Base-by-base conservation (phyloP, 2,797 vertebrate genomes). In the Sebastes paucispinis region DNA sequence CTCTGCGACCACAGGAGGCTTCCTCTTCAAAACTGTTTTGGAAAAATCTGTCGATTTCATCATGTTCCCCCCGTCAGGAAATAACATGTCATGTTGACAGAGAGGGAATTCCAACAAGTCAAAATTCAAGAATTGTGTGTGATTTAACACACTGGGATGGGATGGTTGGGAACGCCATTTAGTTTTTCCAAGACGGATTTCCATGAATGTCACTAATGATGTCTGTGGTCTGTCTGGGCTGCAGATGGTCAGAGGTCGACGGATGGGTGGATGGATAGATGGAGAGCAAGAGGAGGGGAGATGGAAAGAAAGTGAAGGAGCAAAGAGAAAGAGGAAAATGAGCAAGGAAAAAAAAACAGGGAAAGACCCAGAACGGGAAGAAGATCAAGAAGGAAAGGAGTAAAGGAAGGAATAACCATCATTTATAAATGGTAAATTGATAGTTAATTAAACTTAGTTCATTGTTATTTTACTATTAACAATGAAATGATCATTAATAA, bases 161-260 rank as follows among this genome's bases (percentile, higher is more conserved):
- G 68, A 66, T 54, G 54, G 32, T 62, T 71, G 70, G 65, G 69
- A 87, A 74, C 34, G 16, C 75, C 29, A 22, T 27, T 27, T 58
- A 71, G 74, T 84, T 83, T 88, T 90, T 85, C 78, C 73, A 64
- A 76, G 70, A 68, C 47, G 31, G 70, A 83, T 79, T 88, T 84
- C 69, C 54, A 60, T 55, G 79, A 84, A 82, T 75, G 73, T 83
- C 62, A 52, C 73, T 86, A 73, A 89, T 83, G 77, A 84, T 81
- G 79, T 78, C 81, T 90, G 88, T 81, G 89, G 89, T 87, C 65
- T 67, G 70, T 85, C 81, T 81, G 32, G 59, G 72, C 78, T 59
- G 73, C 54, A 36, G 72, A 82, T 64, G 86, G 83, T 74, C 79
- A 79, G 64, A 52, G 39, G 69, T 16, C n/a, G 76, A 72, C 69